Evolutionary conservation across 2,888 invertebrate species (phyloP), one percentile per base, ranked within the genome.

Genomic region (Agrochola litura): DNA sequence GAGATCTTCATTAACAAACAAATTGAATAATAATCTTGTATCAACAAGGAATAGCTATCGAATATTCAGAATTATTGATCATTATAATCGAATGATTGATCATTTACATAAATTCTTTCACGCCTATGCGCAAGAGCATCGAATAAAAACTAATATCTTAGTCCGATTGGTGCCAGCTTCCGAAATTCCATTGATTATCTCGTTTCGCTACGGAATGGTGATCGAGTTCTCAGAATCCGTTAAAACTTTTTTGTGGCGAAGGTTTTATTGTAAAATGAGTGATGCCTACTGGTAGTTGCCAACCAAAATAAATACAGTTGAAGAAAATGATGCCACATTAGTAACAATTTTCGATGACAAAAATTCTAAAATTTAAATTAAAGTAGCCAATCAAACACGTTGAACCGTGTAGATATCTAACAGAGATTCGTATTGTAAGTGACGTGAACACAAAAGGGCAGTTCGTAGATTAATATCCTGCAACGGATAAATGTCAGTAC

Each of bases 91-190:
- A 64, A 87, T 85, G 79, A 90, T 87, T 70, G 86, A 86, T 89
- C 81, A 89, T 92, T 92, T 89, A 90, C 90, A 92, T 92, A 92
- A 92, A 92, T 89, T 90, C 85, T 88, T 88, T 89, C 88, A 90
- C 90, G 90, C 86, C 77, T 77, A 79, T 86, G 83, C 79, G 82
- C 86, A 65, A 77, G 85, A 85, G 86, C 82, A 80, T 82, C 76
- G 25, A 67, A 85, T 90, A 88, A 90, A 90, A 90, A 86, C 82
- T 56, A 83, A 89, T 86, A 87, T 85, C 88, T 88, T 74, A 83
- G 82, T 89, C 82, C 77, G 82, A 90, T 87, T 83, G 86, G 88
- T 77, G 81, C 79, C 85, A 79, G 91, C 92, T 93, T 90, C 93
- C 90, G 91, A 91, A 86, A 92, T 91, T 91, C 90, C 87, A 89